Evolutionary conservation across 1,140 invertebrate species (phyloP).

Genomic region (Acromyrmex heyeri): DNA sequence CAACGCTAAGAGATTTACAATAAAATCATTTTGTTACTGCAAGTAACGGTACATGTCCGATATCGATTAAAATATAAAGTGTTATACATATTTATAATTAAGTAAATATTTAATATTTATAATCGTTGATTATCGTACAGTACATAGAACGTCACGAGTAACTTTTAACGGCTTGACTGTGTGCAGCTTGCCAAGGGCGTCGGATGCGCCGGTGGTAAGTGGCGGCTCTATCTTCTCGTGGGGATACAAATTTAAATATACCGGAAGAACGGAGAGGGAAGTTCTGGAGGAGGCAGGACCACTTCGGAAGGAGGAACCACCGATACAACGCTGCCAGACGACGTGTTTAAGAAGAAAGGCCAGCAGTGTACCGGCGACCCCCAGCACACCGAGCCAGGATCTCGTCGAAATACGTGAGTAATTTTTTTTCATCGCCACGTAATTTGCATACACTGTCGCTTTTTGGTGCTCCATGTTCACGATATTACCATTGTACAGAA

Average conservation of each 20-base stretch:
- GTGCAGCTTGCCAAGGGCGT: conserved; percentile 93
- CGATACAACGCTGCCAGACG: conserved; percentile 87
- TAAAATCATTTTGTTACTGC: no score
- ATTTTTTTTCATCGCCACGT: conserved; percentile 6
- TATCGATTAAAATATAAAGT: no score
- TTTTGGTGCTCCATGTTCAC: background rate
- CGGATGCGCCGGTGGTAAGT: conserved; percentile 95
- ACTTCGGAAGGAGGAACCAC: conserved; percentile 87
- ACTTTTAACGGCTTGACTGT: conserved; percentile 3
- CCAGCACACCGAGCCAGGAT: conserved; percentile 91
- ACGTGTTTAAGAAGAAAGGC: conserved; percentile 91
- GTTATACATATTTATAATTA: no score
- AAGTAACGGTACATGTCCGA: no score
- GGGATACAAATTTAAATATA: conserved; percentile 97
- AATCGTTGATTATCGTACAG: background rate
- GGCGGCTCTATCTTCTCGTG: conserved; percentile 98
- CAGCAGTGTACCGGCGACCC: conserved; percentile 94
- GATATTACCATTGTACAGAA: no score
- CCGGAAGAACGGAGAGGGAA: conserved; percentile 95
- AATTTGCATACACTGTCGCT: conserved; percentile 1
- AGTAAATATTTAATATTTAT: no score
- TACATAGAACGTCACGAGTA: background rate
- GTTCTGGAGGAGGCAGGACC: conserved; percentile 91
- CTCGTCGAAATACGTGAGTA: conserved; percentile 86
- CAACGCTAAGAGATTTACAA: no score